Evolutionary conservation across 1,140 invertebrate species (phyloP).

Genomic region (Zeugodacus cucurbitae): DNA sequence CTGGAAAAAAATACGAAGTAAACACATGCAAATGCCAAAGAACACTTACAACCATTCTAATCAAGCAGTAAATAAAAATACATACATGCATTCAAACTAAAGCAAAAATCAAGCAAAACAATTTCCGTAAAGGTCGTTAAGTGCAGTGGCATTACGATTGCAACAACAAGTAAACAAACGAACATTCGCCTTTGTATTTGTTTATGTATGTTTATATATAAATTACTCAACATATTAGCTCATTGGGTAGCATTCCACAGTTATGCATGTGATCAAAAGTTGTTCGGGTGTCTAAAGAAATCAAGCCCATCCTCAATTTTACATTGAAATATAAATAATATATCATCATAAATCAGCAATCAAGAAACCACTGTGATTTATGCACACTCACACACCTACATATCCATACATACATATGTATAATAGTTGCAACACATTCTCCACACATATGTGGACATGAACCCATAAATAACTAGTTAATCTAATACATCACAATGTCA

Average conservation of each 20-base stretch:
- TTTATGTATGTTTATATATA: background rate
- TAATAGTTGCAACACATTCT: background rate
- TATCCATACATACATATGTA: background rate
- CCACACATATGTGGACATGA: background rate
- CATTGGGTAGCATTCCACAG: background rate
- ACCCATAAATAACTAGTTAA: background rate
- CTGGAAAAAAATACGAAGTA: background rate
- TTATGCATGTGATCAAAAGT: background rate
- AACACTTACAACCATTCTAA: background rate
- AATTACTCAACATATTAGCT: background rate
- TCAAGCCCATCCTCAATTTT: background rate
- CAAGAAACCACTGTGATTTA: background rate
- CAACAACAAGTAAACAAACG: background rate
- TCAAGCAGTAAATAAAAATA: background rate
- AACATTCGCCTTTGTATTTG: background rate
- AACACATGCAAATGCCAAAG: background rate
- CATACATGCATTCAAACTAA: background rate
- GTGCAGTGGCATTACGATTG: conserved; percentile 12
- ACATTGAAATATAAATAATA: background rate
- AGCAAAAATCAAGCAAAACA: background rate
- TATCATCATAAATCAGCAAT: background rate
- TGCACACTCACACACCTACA: background rate
- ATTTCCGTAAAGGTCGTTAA: background rate
- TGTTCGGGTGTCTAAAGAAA: background rate
- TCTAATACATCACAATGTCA: background rate